A percentile compares a stretch with the other conserved stretches of the same genome.
Evolutionary conservation across 2,888 invertebrate genomes (phyloP).

Genomic region (Pharmacophagus antenor): DNA sequence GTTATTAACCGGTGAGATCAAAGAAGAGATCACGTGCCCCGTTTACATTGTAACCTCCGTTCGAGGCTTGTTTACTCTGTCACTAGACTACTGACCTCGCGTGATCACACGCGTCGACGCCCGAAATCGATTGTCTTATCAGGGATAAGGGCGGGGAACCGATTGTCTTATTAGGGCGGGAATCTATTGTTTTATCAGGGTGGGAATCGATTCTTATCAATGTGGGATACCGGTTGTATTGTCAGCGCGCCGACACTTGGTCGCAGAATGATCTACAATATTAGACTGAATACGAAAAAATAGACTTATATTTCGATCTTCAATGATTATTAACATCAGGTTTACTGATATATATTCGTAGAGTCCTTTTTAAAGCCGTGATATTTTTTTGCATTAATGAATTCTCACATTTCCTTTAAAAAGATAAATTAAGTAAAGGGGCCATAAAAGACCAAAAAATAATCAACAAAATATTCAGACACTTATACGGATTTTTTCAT

Average conservation of each 20-base stretch:
- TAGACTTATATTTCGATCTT: background rate
- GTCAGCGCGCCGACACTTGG: conserved; percentile 21
- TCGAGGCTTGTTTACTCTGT: conserved; percentile 56
- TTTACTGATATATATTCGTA: too few relatives aligned
- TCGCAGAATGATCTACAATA: background rate
- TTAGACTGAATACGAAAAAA: background rate
- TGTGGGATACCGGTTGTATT: conserved; percentile 55
- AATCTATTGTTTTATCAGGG: too few relatives aligned
- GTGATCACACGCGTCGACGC: conserved; percentile 38
- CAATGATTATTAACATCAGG: background rate
- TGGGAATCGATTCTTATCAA: too few relatives aligned
- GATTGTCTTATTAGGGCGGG: too few relatives aligned
- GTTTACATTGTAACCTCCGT: conserved; percentile 72
- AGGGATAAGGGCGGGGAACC: too few relatives aligned
- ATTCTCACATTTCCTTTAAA: too few relatives aligned
- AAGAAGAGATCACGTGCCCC: conserved; percentile 60
- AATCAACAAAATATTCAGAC: too few relatives aligned
- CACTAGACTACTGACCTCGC: conserved; percentile 61
- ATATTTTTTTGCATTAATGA: too few relatives aligned
- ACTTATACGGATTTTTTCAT: too few relatives aligned
- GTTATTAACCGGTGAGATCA: conserved; percentile 57
- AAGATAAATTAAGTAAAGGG: too few relatives aligned
- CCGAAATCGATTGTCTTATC: conserved; percentile 53
- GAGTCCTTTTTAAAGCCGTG: too few relatives aligned
- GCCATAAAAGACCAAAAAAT: too few relatives aligned